Percentiles rank a stretch among this genome's conserved stretches.
Conservation (phyloP, 2,797 vertebrate genomes). For the Pseudochromis fuscus region DNA sequence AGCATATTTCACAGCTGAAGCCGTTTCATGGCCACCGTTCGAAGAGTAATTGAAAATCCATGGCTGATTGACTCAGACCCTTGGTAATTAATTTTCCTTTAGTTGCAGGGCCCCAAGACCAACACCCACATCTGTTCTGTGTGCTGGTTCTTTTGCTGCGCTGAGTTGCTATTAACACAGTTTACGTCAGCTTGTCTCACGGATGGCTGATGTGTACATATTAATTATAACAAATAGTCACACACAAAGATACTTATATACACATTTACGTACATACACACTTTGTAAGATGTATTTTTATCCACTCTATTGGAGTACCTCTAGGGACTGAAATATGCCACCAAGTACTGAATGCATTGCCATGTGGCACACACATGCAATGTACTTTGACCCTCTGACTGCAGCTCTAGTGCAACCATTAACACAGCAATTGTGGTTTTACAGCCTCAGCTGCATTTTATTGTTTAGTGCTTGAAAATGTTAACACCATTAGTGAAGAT, state of each 20-base stretch:
- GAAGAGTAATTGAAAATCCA: constrained; percentile 81
- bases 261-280: neutral
- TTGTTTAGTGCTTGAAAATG: neutral
- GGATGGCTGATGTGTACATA: neutral
- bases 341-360: neutral
- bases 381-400: neutral
- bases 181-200: neutral
- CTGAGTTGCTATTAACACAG: constrained; percentile 3
- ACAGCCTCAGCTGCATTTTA: neutral
- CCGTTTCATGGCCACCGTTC: constrained; percentile 64
- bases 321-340: neutral
- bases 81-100: constrained; percentile 78
- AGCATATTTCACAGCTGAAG: constrained; percentile 67
- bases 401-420: no score
- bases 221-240: neutral
- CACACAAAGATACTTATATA: neutral
- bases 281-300: neutral
- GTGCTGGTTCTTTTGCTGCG: constrained; percentile 12
- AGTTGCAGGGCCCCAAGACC: constrained; percentile 56
- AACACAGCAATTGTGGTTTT: neutral
- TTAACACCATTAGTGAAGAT: neutral
- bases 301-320: neutral
- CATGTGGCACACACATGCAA: neutral
- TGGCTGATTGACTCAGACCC: constrained; percentile 79
- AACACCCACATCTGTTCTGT: constrained; percentile 50